These are phyloP conservation scores for Ptychodera flava DNA, from an alignment of 35 echinoderm and acorn worm genomes.

Conservation along the genomic window DNA sequence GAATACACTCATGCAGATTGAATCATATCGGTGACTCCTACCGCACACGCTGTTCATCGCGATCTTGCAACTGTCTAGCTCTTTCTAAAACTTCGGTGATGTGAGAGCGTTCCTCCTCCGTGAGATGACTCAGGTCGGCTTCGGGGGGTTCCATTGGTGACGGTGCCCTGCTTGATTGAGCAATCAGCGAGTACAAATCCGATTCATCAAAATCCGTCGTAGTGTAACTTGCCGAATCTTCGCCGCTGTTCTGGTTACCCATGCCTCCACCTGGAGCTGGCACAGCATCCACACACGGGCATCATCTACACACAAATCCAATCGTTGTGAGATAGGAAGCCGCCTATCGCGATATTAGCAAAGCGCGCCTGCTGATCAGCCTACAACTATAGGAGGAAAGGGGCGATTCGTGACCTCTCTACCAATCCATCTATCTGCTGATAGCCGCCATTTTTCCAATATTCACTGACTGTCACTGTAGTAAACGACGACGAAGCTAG, in stretches of 20 bases:
- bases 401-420: not conserved
- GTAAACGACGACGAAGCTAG: not conserved
- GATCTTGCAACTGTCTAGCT: slow-evolving; percentile 68
- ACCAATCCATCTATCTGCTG: not conserved
- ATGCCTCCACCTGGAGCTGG: not conserved
- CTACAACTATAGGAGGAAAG: not conserved
- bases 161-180: not conserved
- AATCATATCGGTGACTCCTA: slow-evolving; percentile 11
- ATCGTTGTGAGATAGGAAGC: not conserved
- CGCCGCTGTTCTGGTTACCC: not conserved
- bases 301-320: not conserved
- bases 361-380: not conserved
- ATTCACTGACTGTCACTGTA: not conserved
- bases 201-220: not conserved
- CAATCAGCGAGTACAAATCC: not conserved
- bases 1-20: not conserved
- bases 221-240: not conserved
- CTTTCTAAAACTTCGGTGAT: slow-evolving; percentile 76
- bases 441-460: not conserved
- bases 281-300: not conserved
- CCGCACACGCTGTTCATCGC: slow-evolving; percentile 83
- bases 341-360: not conserved
- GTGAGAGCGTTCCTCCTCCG: slow-evolving; percentile 69
- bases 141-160: slow-evolving; percentile 53
- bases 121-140: slow-evolving; percentile 92